phyloP scores from a whole-genome alignment of 2,888 invertebrate species.

The Pollenia angustigena region DNA sequence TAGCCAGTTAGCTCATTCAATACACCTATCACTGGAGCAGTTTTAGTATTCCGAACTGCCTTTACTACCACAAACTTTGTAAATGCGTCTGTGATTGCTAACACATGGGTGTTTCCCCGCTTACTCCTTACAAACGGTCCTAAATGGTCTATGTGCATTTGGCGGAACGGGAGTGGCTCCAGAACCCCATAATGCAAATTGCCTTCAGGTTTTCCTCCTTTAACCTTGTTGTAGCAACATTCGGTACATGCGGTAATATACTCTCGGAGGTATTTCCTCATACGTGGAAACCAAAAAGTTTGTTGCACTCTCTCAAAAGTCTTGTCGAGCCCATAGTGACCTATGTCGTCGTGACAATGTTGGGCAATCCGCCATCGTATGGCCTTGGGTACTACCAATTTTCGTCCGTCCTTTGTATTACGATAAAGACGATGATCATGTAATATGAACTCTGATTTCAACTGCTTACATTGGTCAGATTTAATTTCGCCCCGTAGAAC shows the following conservation, averaged over 20 bases:
- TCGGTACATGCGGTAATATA: slow-evolving; percentile 3
- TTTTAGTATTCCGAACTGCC: slow-evolving; percentile 68
- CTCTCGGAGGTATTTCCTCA: slow-evolving; percentile 55
- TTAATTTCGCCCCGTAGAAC: too few species aligned
- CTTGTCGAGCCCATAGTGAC: slow-evolving; percentile 71
- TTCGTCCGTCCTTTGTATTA: neutral
- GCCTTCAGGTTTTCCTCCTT: slow-evolving; percentile 57
- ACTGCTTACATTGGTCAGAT: too few species aligned
- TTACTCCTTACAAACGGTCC: slow-evolving; percentile 65
- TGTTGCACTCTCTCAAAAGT: slow-evolving; percentile 56
- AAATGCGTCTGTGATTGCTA: slow-evolving; percentile 67
- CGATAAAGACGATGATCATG: slow-evolving; percentile 39
- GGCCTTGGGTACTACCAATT: slow-evolving; percentile 54
- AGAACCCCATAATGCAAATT: neutral
- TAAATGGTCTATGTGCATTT: neutral
- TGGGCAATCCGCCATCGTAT: slow-evolving; percentile 7
- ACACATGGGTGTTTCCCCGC: slow-evolving; percentile 50
- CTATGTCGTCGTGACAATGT: slow-evolving; percentile 66
- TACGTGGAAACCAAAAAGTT: slow-evolving; percentile 66
- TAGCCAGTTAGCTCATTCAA: slow-evolving; percentile 67
- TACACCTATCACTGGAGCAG: slow-evolving; percentile 60
- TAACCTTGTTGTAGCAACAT: slow-evolving; percentile 1
- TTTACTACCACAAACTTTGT: slow-evolving; percentile 71
- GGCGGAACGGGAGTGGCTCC: slow-evolving; percentile 5
- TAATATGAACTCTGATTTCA: neutral